Evolutionary conservation across 2,888 invertebrate genomes (phyloP).

Genomic region (Leptogaster cylindrica): DNA sequence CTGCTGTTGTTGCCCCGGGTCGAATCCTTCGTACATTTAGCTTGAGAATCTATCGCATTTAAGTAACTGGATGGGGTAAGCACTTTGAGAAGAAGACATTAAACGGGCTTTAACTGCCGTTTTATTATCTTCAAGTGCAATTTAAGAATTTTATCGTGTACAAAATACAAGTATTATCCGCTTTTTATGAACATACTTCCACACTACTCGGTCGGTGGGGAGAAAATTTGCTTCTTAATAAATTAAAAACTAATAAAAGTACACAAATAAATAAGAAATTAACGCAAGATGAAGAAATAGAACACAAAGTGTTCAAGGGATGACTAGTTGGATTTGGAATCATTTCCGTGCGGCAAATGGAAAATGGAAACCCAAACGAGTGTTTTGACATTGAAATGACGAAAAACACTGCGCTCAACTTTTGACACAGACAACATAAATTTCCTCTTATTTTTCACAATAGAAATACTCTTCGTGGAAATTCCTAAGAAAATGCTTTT

Average conservation of each 20-base stretch:
- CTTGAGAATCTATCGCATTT: slow-evolving; percentile 26
- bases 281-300: not conserved
- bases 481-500: slow-evolving; percentile 14
- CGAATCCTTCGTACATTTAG: slow-evolving; percentile 2
- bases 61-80: slow-evolving; percentile 37
- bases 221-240: slow-evolving; percentile 27
- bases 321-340: too few species aligned
- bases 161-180: slow-evolving; percentile 25
- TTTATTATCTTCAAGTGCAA: slow-evolving; percentile 40
- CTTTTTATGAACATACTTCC: slow-evolving; percentile 25
- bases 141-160: slow-evolving; percentile 39
- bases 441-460: not conserved
- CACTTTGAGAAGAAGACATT: slow-evolving; percentile 34
- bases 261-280: not conserved
- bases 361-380: not conserved
- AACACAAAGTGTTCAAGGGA: too few species aligned
- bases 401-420: not conserved
- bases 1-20: not conserved
- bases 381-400: not conserved
- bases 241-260: slow-evolving; percentile 3
- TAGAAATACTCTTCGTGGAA: slow-evolving; percentile 5
- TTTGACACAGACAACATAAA: slow-evolving; percentile 7
- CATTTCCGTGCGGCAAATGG: not conserved
- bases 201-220: not conserved
- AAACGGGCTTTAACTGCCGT: slow-evolving; percentile 39